Base-by-base conservation (phyloP, 2,888 invertebrate species). In the Hemistola chrysoprasaria region DNA sequence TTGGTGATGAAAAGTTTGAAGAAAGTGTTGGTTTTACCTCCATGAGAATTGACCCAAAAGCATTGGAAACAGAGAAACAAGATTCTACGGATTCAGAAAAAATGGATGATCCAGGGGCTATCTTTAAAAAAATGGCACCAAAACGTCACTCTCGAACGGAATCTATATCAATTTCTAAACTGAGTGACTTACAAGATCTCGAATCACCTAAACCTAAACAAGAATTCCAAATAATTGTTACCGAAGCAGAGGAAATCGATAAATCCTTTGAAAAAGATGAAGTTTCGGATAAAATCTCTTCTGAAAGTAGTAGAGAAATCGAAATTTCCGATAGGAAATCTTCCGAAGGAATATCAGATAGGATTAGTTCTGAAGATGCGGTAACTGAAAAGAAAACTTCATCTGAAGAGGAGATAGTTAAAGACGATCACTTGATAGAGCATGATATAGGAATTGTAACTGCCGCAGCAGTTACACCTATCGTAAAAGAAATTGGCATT, bases 351-450 rank as follows among this genome's bases (percentile, higher is more conserved):
- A 72, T 88, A 44, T 90, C 90, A 20, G 90, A 89, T 34, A 84
- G 71, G 46, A 89, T 90, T 9, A 88, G 88, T 48, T 90, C 89
- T 6, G 90, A 90, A 71, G 89, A 89, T 52, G 90, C 83, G 8
- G 90, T 89, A 0, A 90, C 90, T 4, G 89, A 88, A 44, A 90
- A 89, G 51, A 89, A 90, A 44, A 82, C 88, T 3, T 89, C 89
- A 4, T 88, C 87, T 1, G 90, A 90, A 62, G 88, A 88, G 53
- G 82, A 82, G 29, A 65, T 57, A 0, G 47, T 59, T 0, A 78
- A 70, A 59, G 76, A 75, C 28, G 70, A 72, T n/a, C 47, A 49
- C 22, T 27, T 65, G 6, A 40, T 65, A 3, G 58, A 57, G 11
- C 47, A 55, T 0, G 63, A 59, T 26, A 61, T 62, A 50, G 71